Percentiles rank a stretch among this genome's conserved stretches.
Conservation (phyloP, 2,888 invertebrate species). For the Nesidiocoris tenuis region DNA sequence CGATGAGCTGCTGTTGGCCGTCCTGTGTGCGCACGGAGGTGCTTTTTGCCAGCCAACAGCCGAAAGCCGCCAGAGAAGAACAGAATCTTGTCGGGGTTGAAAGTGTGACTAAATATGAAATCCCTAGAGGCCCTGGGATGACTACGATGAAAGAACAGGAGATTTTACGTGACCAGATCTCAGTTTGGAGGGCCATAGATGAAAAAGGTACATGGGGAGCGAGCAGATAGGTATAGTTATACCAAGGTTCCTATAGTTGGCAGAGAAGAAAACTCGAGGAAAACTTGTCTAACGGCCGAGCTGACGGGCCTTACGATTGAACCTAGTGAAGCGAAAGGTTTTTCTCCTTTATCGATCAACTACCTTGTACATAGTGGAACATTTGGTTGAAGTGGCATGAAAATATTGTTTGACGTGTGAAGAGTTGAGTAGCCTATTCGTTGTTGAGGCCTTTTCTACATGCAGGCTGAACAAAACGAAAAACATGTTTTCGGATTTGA, state of each 20-base stretch:
- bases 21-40: background rate
- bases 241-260: too few species aligned
- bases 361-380: too few species aligned
- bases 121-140: background rate
- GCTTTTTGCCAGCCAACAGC: background rate
- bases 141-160: background rate
- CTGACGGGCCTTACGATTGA: background rate
- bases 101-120: background rate
- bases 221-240: background rate
- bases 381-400: too few species aligned
- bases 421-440: too few species aligned
- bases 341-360: background rate
- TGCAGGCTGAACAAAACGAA: too few species aligned
- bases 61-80: background rate
- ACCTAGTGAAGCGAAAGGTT: background rate
- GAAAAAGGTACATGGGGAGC: background rate
- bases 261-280: background rate
- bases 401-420: too few species aligned
- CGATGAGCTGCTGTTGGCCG: background rate
- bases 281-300: background rate
- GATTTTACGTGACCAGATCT: background rate
- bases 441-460: too few species aligned
- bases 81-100: background rate
- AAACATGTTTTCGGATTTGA: too few species aligned
- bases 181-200: background rate